These are phyloP conservation scores for Arizona elegans DNA, from an alignment of 2,113 vertebrate genomes.

Conservation along the genomic window DNA sequence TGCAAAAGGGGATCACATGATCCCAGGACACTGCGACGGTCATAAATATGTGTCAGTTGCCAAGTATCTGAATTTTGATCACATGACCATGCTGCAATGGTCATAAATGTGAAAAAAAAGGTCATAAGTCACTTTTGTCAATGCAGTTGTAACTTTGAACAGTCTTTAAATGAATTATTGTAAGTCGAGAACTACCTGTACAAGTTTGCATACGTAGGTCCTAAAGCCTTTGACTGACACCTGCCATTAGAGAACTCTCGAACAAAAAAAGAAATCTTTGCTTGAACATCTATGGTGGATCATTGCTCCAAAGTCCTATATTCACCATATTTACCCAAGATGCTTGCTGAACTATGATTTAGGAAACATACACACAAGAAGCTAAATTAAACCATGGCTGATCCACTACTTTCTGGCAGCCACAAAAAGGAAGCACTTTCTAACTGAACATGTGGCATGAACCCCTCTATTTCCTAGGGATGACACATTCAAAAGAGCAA, in stretches of 20 bases:
- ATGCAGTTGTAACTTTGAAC: not conserved
- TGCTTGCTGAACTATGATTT: not conserved
- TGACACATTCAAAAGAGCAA: not conserved
- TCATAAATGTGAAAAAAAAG: not conserved
- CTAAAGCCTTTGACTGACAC: not conserved
- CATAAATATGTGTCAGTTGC: not conserved
- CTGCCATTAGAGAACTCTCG: not conserved
- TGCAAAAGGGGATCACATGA: not conserved
- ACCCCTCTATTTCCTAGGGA: not conserved
- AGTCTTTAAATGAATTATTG: not conserved
- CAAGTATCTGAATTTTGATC: not conserved
- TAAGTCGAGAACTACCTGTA: not conserved
- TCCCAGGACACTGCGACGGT: not conserved
- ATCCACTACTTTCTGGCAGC: not conserved
- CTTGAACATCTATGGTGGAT: not conserved
- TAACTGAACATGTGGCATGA: not conserved
- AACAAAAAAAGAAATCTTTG: not conserved
- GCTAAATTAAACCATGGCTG: not conserved
- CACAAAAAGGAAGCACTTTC: not conserved
- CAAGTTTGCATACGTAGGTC: not conserved
- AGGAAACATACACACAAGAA: not conserved
- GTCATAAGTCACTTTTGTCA: not conserved
- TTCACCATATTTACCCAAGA: not conserved
- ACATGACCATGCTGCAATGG: not conserved
- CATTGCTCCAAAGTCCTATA: not conserved